Base-by-base conservation (phyloP, 1,140 invertebrate genomes). In the Octopus bimaculoides region DNA sequence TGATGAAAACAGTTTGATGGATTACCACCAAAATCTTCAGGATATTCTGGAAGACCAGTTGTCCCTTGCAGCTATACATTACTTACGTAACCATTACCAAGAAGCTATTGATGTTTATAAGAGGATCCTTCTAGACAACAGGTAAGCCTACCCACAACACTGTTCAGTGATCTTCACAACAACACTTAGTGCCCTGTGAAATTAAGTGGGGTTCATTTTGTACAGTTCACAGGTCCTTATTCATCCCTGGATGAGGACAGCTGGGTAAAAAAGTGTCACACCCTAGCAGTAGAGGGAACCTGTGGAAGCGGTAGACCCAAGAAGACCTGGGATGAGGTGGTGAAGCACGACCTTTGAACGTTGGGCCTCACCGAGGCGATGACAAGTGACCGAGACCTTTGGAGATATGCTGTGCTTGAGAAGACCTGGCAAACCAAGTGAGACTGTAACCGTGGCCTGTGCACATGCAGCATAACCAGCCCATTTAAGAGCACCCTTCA, bases 81-180 rank as follows among this genome's bases (percentile, higher is more conserved):
- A 98, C 89, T 91, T 99, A 73, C 92, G 97, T 61, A 94, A 95
- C 61, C 97, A 99, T 89, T 99, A 98, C 90, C 97, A 99, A 90
- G 98, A 99, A 91, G 97, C 98, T 52, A 99, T 99, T 84, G 98
- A 99, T 90, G 97, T 99, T 83, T 99, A 99, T 88, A 99, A 99
- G 90, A 93, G 96, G 82, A 93, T 99, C 77, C 91, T 99, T 17
- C 89, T 97, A 2, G 96, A 97, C 84, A 97, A 98, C 90, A 94
- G 95, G 95, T 95, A 80, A 79, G 26, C 26, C 14, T n/a, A 6
- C 3, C 0, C 26, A 41, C 26, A 41, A 41, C 26, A 41, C 26
- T 41, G 26, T 41, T 41, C 26, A 41, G 26, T 41, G 26, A 41
- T 41, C 26, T 41, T 41, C 3, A 41, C 12, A n/a, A 66, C n/a